Evolutionary conservation across 2,888 invertebrate species (phyloP).

Genomic region (Acleris emargana): DNA sequence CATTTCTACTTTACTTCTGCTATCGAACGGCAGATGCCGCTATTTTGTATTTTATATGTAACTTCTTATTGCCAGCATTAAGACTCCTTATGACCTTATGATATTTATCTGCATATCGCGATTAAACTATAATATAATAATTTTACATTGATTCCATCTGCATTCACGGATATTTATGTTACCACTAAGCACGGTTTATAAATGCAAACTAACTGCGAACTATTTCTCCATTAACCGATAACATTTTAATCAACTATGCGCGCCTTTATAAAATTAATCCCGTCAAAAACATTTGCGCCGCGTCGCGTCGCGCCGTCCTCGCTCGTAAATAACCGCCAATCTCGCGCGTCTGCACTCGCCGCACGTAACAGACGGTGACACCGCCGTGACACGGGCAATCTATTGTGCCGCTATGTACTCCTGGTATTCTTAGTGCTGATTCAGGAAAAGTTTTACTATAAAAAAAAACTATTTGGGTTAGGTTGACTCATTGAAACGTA

Average conservation of each 20-base stretch:
- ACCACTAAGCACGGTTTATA: background rate
- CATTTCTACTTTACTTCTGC: background rate
- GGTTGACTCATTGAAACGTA: background rate
- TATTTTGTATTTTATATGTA: background rate
- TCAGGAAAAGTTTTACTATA: slow-evolving; percentile 41
- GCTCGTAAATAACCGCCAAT: slow-evolving; percentile 26
- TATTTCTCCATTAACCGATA: slow-evolving; percentile 1
- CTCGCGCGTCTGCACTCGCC: slow-evolving; percentile 27
- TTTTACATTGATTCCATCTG: too few relatives aligned
- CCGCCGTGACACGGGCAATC: slow-evolving; percentile 24
- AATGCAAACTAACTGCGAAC: background rate
- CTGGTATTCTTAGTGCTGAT: slow-evolving; percentile 41
- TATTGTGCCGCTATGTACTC: slow-evolving; percentile 37
- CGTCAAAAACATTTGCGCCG: slow-evolving; percentile 10
- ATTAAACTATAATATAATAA: too few relatives aligned
- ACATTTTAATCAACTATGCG: background rate
- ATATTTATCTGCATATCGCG: too few relatives aligned
- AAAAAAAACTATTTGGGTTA: slow-evolving; percentile 18
- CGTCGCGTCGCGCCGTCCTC: background rate
- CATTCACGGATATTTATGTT: background rate
- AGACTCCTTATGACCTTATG: too few relatives aligned
- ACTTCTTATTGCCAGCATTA: background rate
- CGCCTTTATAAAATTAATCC: slow-evolving; percentile 6
- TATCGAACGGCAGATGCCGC: slow-evolving; percentile 7
- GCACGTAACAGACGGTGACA: slow-evolving; percentile 28